Conservation (phyloP, 2,888 invertebrate genomes). For the Pterobdella sp. region DNA sequence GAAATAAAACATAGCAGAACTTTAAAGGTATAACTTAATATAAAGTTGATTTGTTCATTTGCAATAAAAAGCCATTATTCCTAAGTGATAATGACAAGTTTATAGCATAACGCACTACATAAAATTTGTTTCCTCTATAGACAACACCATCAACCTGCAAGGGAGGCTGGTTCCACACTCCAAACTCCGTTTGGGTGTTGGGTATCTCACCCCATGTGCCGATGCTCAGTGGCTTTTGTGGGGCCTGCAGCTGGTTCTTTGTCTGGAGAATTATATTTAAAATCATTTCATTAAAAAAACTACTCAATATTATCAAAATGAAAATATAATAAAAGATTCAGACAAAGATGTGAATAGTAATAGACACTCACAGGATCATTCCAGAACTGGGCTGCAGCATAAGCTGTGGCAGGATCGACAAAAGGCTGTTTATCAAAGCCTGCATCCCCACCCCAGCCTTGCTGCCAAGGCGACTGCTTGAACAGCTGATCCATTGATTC, state of each 20-base stretch:
- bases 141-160: background rate
- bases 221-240: background rate
- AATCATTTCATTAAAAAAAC: background rate
- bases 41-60: too few relatives aligned
- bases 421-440: background rate
- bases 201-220: slow-evolving; percentile 20
- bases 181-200: slow-evolving; percentile 24
- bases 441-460: background rate
- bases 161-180: slow-evolving; percentile 23
- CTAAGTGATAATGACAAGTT: too few relatives aligned
- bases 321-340: background rate
- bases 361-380: background rate
- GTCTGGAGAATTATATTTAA: background rate
- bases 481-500: background rate
- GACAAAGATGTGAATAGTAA: too few relatives aligned
- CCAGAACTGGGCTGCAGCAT: slow-evolving; percentile 5
- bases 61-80: too few relatives aligned
- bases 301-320: too few relatives aligned
- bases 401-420: background rate
- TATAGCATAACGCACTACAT: too few relatives aligned
- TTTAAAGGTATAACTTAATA: too few relatives aligned
- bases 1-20: too few relatives aligned
- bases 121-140: too few relatives aligned
- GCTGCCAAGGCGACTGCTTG: slow-evolving; percentile 10
- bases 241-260: background rate